These are phyloP conservation scores for Columbina picui DNA, from an alignment of 2,113 vertebrate genomes.

Conservation along the genomic window DNA sequence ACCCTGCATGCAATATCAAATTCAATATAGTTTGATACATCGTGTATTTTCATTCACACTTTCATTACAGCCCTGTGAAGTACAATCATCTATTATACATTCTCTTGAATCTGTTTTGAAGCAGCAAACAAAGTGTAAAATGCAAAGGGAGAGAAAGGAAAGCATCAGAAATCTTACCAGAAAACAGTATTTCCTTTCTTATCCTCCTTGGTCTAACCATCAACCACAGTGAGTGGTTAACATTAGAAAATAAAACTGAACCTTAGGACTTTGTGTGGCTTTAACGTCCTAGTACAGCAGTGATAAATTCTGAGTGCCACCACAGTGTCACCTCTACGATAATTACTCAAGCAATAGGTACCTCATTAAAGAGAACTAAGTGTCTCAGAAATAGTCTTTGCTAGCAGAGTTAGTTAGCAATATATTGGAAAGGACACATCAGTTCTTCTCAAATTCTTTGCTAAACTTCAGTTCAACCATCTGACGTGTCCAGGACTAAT, in stretches of 20 bases:
- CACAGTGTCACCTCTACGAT: background rate
- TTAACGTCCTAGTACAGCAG: background rate
- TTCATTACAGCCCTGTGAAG: constrained; percentile 7
- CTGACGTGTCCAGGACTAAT: background rate
- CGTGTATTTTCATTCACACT: background rate
- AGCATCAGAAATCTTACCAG: background rate
- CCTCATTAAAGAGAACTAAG: background rate
- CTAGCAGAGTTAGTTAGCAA: background rate
- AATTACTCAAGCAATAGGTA: background rate
- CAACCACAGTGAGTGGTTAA: background rate
- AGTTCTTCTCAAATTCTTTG: background rate
- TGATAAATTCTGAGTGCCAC: background rate
- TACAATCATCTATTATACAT: constrained; percentile 34
- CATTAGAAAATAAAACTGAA: background rate
- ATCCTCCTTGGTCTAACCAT: background rate
- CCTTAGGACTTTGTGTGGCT: background rate
- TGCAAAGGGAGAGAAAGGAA: background rate
- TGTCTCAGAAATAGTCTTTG: background rate
- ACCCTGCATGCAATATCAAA: background rate
- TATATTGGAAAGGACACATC: background rate
- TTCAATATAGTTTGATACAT: background rate
- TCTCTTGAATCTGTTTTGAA: background rate
- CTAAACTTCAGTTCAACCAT: background rate
- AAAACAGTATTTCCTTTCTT: background rate
- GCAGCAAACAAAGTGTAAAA: constrained; percentile 19